A percentile compares a stretch with the other conserved stretches of the same genome.
Evolutionary conservation across 2,888 invertebrate species (phyloP).

Genomic region (Trissolcus brochymenae): DNA sequence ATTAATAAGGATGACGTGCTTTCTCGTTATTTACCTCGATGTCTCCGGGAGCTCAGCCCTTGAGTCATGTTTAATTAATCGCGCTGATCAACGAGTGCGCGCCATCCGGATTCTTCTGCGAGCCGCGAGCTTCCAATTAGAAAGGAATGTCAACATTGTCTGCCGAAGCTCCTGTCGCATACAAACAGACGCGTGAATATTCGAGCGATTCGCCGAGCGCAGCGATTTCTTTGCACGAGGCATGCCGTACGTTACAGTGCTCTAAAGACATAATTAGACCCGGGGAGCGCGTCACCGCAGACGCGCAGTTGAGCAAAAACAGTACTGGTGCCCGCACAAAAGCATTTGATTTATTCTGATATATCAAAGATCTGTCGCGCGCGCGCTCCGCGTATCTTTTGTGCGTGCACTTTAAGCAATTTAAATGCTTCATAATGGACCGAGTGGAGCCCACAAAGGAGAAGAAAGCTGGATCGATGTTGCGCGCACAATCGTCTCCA

Average conservation of each 20-base stretch:
- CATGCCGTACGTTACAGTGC: slow-evolving; percentile 4
- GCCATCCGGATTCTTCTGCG: slow-evolving; percentile 44
- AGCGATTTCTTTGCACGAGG: slow-evolving; percentile 12
- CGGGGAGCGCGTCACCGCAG: too few relatives aligned
- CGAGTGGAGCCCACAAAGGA: slow-evolving; percentile 36
- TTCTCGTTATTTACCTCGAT: slow-evolving; percentile 43
- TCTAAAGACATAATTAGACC: slow-evolving; percentile 36
- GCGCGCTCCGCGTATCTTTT: slow-evolving; percentile 9
- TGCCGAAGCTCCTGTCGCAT: slow-evolving; percentile 20
- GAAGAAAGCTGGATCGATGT: slow-evolving; percentile 58
- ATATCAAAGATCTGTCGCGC: slow-evolving; percentile 23
- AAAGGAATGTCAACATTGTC: slow-evolving; percentile 61
- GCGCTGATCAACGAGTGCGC: slow-evolving; percentile 50
- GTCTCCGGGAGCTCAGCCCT: slow-evolving; percentile 33
- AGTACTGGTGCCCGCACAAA: neutral
- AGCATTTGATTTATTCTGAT: slow-evolving; percentile 40
- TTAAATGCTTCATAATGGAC: slow-evolving; percentile 45
- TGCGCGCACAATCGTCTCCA: slow-evolving; percentile 59
- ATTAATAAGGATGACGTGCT: slow-evolving; percentile 44
- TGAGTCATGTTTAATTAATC: slow-evolving; percentile 58
- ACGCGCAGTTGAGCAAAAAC: neutral
- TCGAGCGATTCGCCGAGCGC: slow-evolving; percentile 57
- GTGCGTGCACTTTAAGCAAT: slow-evolving; percentile 35
- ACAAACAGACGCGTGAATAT: slow-evolving; percentile 63
- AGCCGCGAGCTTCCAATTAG: slow-evolving; percentile 63